Percentiles rank a stretch among this genome's conserved stretches.
Conservation (phyloP, 2,888 invertebrate species). For the Thecophora atra region DNA sequence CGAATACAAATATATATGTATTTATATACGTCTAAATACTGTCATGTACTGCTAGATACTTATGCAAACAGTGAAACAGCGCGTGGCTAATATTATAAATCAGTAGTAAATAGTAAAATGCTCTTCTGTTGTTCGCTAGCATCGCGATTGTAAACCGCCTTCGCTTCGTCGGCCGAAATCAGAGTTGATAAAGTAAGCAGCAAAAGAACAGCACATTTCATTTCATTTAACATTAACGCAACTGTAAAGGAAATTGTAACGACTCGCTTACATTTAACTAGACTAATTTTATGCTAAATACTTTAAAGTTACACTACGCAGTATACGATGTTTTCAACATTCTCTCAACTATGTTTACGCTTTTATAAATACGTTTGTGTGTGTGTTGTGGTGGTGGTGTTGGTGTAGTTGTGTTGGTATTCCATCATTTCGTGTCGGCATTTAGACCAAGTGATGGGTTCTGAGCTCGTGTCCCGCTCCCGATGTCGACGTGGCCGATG, state of each 20-base stretch:
- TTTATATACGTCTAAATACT: background rate
- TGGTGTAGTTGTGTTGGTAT: constrained; percentile 9
- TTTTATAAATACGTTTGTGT: constrained; percentile 20
- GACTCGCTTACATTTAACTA: constrained; percentile 11
- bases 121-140: background rate
- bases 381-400: constrained; percentile 40
- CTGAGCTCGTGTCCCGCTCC: constrained; percentile 46
- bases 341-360: constrained; percentile 43
- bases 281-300: constrained; percentile 22
- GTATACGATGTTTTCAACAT: constrained; percentile 48
- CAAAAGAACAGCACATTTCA: constrained; percentile 12
- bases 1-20: constrained; percentile 31
- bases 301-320: constrained; percentile 27
- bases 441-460: constrained; percentile 49
- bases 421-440: constrained; percentile 3
- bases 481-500: constrained; percentile 49
- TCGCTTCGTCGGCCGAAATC: background rate
- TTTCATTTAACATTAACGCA: background rate
- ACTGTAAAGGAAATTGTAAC: background rate
- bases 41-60: constrained; percentile 49
- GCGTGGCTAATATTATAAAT: constrained; percentile 5
- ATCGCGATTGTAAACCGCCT: too few relatives aligned
- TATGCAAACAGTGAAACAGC: constrained; percentile 6
- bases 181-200: background rate
- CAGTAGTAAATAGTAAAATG: background rate